A percentile compares a stretch with the other conserved stretches of the same genome.
Evolutionary conservation across 2,113 vertebrate genomes (phyloP).

Genomic region (Charadrius vociferus): DNA sequence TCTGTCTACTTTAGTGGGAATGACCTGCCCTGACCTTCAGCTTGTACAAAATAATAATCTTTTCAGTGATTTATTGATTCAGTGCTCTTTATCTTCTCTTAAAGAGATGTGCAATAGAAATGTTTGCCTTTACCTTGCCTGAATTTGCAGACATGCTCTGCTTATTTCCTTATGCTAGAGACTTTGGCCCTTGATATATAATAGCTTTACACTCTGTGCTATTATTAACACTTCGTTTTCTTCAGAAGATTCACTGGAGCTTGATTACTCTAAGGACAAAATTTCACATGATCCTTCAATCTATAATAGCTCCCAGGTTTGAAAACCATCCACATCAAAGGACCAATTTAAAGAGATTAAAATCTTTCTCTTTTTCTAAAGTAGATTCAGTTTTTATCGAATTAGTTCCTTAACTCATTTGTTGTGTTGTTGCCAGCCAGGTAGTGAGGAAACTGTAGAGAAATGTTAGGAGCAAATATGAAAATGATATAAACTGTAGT

Average conservation of each 20-base stretch:
- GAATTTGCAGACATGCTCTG: slow-evolving; percentile 54
- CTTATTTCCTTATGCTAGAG: slow-evolving; percentile 64
- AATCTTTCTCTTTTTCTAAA: not conserved
- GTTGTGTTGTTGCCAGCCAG: not conserved
- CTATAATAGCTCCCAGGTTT: not conserved
- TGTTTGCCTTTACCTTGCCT: slow-evolving; percentile 48
- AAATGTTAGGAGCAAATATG: not conserved
- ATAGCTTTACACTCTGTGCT: slow-evolving; percentile 49
- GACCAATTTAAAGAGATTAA: slow-evolving; percentile 39
- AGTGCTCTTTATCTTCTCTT: slow-evolving; percentile 70
- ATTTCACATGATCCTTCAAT: slow-evolving; percentile 31
- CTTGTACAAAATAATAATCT: slow-evolving; percentile 82
- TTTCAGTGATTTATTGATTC: slow-evolving; percentile 80
- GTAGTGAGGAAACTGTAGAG: not conserved
- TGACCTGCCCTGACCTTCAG: slow-evolving; percentile 75
- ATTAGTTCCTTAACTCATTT: slow-evolving; percentile 34
- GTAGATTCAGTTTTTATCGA: slow-evolving; percentile 35
- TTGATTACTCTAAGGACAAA: slow-evolving; percentile 31
- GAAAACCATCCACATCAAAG: slow-evolving; percentile 36
- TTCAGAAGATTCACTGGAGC: slow-evolving; percentile 13
- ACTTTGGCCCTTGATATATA: slow-evolving; percentile 49
- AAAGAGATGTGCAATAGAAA: slow-evolving; percentile 67
- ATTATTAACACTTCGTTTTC: slow-evolving; percentile 43
- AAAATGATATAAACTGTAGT: not conserved
- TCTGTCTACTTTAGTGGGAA: slow-evolving; percentile 74